Percentiles rank a stretch among this genome's conserved stretches.
Conservation (phyloP, 2,113 vertebrate species). For the Scolopax mira region DNA sequence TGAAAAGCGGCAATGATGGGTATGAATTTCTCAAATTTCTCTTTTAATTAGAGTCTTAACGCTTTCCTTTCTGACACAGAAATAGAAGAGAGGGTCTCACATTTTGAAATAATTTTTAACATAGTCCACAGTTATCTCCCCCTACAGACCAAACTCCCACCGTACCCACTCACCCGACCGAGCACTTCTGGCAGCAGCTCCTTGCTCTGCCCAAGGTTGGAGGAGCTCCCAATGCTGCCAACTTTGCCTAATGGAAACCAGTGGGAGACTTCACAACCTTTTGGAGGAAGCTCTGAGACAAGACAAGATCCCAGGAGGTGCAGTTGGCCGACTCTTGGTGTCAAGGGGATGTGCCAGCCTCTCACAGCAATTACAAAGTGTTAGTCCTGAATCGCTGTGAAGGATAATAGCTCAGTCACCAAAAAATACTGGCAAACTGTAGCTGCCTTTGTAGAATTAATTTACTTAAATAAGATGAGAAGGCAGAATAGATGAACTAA, state of each 20-base stretch:
- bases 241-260: neutral
- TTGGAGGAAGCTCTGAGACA: neutral
- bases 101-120: neutral
- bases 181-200: neutral
- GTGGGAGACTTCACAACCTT: neutral
- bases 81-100: neutral
- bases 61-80: neutral
- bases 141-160: neutral
- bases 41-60: neutral
- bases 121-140: neutral
- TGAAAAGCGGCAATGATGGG: neutral
- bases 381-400: slow-evolving; percentile 4
- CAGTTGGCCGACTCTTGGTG: neutral
- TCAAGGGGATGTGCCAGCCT: neutral
- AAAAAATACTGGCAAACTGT: neutral
- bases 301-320: neutral
- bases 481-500: neutral
- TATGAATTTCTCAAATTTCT: neutral
- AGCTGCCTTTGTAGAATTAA: neutral
- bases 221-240: neutral
- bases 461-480: neutral
- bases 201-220: neutral
- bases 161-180: neutral
- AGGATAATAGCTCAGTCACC: neutral
- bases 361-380: slow-evolving; percentile 39